Evolutionary conservation across 2,888 invertebrate species (phyloP).

Genomic region (Trichogramma evanescens): DNA sequence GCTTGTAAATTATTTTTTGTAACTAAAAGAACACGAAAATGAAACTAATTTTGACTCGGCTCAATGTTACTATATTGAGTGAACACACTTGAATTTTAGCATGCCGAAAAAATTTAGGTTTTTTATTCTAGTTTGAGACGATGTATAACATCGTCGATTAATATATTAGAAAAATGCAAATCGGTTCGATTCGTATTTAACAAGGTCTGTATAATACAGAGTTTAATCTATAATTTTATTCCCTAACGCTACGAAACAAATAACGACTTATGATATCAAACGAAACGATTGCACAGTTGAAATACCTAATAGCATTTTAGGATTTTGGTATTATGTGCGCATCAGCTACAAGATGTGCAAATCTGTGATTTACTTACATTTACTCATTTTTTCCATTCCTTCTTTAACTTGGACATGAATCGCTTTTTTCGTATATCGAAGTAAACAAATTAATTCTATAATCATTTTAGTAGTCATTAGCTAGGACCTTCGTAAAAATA

Average conservation of each 20-base stretch:
- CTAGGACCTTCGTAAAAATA: no score
- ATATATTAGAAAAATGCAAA: background rate
- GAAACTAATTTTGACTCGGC: constrained; percentile 2
- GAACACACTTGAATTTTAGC: background rate
- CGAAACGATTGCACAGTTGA: constrained; percentile 3
- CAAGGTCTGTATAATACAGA: background rate
- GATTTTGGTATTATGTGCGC: constrained; percentile 8
- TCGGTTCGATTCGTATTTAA: no score
- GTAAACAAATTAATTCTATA: no score
- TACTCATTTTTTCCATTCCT: constrained; percentile 17
- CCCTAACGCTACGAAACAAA: no score
- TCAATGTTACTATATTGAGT: background rate
- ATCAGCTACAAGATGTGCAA: constrained; percentile 9
- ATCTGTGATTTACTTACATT: constrained; percentile 22
- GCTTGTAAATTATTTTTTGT: constrained; percentile 14
- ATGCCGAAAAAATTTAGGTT: constrained; percentile 7
- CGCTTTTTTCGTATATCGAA: background rate
- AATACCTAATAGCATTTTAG: constrained; percentile 6
- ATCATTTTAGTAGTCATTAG: no score
- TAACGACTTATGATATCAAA: background rate
- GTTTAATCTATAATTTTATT: constrained; percentile 5
- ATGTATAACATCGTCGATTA: constrained; percentile 3
- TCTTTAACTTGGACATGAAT: constrained; percentile 5
- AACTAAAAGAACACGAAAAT: constrained; percentile 1
- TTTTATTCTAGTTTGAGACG: constrained; percentile 7